phyloP scores from a whole-genome alignment of 2,888 invertebrate genomes.

The Cryptocheilus praepositus region DNA sequence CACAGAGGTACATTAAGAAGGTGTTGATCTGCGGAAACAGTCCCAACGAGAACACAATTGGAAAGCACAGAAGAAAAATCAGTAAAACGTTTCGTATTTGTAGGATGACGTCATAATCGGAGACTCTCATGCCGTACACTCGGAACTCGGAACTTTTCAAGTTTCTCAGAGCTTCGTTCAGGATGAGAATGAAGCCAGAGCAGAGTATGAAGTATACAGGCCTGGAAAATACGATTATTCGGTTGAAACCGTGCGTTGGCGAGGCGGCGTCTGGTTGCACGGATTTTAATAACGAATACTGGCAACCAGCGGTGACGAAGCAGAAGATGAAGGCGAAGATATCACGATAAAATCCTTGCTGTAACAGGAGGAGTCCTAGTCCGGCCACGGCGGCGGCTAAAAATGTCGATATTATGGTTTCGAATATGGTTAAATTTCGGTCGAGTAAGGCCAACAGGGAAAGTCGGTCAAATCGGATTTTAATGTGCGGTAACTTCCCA shows the following conservation, averaged over 20 bases:
- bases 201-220: conserved; percentile 95
- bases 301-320: conserved; percentile 97
- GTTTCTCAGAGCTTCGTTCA: conserved; percentile 72
- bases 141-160: conserved; percentile 73
- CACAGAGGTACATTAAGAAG: conserved; percentile 95
- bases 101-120: conserved; percentile 80
- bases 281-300: conserved; percentile 96
- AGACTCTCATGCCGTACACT: conserved; percentile 75
- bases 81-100: conserved; percentile 85
- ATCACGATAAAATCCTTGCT: conserved; percentile 92
- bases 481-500: conserved; percentile 77
- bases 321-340: conserved; percentile 96
- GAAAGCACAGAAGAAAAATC: conserved; percentile 91
- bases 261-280: conserved; percentile 99
- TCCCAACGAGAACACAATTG: conserved; percentile 95
- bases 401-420: conserved; percentile 87
- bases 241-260: conserved; percentile 98
- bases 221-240: conserved; percentile 91
- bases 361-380: conserved; percentile 88
- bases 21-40: conserved; percentile 98
- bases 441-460: conserved; percentile 95
- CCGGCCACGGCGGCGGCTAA: conserved; percentile 91
- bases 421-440: conserved; percentile 88
- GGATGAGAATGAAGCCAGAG: conserved; percentile 66
- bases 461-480: conserved; percentile 94